Base-by-base conservation (phyloP, 1,140 invertebrate genomes). In the Odontomachus brunneus region DNA sequence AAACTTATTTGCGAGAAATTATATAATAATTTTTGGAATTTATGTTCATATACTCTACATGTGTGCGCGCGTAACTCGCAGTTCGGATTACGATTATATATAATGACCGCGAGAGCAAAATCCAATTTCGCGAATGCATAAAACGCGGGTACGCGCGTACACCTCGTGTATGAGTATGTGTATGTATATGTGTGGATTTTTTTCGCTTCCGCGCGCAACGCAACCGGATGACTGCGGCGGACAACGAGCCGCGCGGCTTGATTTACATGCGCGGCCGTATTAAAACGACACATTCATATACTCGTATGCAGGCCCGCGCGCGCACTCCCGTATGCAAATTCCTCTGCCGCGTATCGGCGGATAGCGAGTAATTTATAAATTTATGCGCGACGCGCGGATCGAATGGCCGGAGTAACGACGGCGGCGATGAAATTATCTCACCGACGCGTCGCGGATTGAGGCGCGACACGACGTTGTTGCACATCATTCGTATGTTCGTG, bases 331-430 rank as follows among this genome's bases (percentile, higher is more conserved):
- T 65, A 75, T 75, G 74, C 74, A 76, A 76, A 76, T 76, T 76
- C 66, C 33, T 33, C 44, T 44, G 38, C 7, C 12, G 14, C n/a
- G 66, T 66, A 66, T 76, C 48, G 60, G 62, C 48, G 66, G 49
- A 62, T 66, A 24, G 74, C 60, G 29, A 33, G 71, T 75, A 74
- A 85, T 82, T 85, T 83, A 60, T 75, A 66, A 74, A 82, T 82
- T 53, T 73, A 65, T 82, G 55, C 24, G 53, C 82, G 26, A 69
- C 53, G 48, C 82, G 65, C 19, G 59, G 38, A 84, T 80, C 75
- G 55, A 53, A 51, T 33, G 29, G 29, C 22, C 44, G 11, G 57
- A 22, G 38, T 59, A 59, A 57, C 12, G 26, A 72, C 53, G 33
- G 29, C 0, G 62, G 17, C 48, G 38, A 81, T 49, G 51, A 81